Conservation (phyloP, 2,888 invertebrate genomes). For the Caenorhabditis macrosperma region DNA sequence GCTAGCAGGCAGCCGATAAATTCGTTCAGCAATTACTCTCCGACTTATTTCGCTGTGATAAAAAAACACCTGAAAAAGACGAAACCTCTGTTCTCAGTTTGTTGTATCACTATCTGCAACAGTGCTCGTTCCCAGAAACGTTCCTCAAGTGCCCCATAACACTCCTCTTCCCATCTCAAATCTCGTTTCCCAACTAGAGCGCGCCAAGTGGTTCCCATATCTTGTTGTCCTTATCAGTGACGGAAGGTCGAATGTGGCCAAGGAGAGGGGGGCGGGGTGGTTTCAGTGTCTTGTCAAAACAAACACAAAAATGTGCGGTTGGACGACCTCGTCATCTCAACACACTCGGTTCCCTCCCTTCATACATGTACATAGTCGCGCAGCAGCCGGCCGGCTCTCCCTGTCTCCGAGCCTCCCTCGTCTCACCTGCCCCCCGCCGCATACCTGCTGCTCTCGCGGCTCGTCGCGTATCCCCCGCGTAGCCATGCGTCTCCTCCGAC, state of each 20-base stretch:
- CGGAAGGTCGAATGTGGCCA: slow-evolving; percentile 2
- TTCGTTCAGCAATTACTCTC: too few relatives aligned
- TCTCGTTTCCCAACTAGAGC: background rate
- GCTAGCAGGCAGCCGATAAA: too few relatives aligned
- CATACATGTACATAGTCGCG: slow-evolving; percentile 47
- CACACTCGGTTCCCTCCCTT: slow-evolving; percentile 1
- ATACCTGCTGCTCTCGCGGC: slow-evolving; percentile 36
- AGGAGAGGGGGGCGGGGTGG: slow-evolving; percentile 12
- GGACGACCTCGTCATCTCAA: slow-evolving; percentile 20
- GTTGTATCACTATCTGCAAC: too few relatives aligned
- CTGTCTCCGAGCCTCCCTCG: slow-evolving; percentile 17
- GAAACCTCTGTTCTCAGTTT: too few relatives aligned
- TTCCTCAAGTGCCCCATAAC: too few relatives aligned
- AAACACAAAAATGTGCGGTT: slow-evolving; percentile 27
- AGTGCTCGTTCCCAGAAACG: too few relatives aligned
- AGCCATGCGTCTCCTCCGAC: slow-evolving; percentile 19
- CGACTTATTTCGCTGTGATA: too few relatives aligned
- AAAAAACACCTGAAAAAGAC: too few relatives aligned
- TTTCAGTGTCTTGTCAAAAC: slow-evolving; percentile 53
- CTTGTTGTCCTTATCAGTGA: slow-evolving; percentile 22
- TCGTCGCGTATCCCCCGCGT: slow-evolving; percentile 32
- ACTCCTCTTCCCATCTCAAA: background rate
- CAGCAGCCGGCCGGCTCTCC: slow-evolving; percentile 27
- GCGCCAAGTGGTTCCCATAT: slow-evolving; percentile 8
- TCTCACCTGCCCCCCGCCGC: slow-evolving; percentile 36